Evolutionary conservation across 2,797 vertebrate genomes (phyloP).

Genomic region (Trachurus trachurus): DNA sequence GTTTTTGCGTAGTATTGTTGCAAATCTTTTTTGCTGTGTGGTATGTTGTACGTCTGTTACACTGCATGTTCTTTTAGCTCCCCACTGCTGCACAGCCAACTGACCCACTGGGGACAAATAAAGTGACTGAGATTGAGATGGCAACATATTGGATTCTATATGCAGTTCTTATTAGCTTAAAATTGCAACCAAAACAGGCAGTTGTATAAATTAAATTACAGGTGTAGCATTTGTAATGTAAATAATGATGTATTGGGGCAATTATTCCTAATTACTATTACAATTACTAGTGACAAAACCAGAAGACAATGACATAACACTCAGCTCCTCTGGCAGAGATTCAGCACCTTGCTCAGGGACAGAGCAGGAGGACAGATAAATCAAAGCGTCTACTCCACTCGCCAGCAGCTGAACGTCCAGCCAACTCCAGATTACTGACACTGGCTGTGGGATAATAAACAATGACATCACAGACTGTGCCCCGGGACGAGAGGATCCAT

Average conservation of each 20-base stretch:
- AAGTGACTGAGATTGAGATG: no score
- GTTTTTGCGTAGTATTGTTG: no score
- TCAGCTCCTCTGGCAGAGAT: conserved; percentile 28
- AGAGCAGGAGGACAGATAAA: conserved; percentile 52
- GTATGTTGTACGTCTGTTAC: no score
- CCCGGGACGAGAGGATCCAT: conserved; percentile 71
- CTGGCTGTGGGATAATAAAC: conserved; percentile 80
- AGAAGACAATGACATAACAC: conserved; percentile 34
- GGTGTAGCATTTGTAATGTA: background rate
- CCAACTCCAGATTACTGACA: conserved; percentile 72
- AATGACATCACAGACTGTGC: conserved; percentile 78
- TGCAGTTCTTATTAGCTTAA: background rate
- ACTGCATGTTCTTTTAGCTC: no score
- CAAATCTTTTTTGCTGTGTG: no score
- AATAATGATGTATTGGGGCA: background rate
- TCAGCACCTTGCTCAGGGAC: conserved; percentile 48
- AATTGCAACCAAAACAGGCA: background rate
- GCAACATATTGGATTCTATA: no score
- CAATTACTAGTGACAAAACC: background rate
- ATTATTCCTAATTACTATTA: background rate
- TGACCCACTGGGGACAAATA: no score
- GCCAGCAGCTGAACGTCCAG: conserved; percentile 64
- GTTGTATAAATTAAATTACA: background rate
- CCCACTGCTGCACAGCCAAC: no score
- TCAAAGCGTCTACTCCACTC: conserved; percentile 46